Evolutionary conservation across 1,140 invertebrate species (phyloP), one percentile per base, ranked within the genome.

Genomic region (Cotesia chilonis): DNA sequence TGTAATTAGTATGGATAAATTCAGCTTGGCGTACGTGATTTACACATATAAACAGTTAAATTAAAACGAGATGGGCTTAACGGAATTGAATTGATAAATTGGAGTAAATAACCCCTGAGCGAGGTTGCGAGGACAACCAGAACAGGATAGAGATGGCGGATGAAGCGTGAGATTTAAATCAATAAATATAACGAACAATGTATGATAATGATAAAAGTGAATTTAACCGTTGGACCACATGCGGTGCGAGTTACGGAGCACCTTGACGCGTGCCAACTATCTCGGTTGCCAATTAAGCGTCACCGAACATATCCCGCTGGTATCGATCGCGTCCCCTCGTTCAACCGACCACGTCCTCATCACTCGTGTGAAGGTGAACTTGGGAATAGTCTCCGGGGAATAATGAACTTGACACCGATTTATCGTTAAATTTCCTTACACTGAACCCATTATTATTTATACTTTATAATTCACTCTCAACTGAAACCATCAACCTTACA

Each of bases 231-330:
- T 63, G 69, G 61, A 36, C 70, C 28, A 55, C 38, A 66, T 66
- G 64, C 51, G 64, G 20, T 14, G 38, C 51, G 70, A 71, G 63
- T 71, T 65, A 71, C 51, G 12, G 51, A 71, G 28, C 54, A 64
- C 70, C 70, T 71, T 71, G 70, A 71, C 70, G 70, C 70, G 70
- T 71, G 70, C 70, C 70, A 71, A 55, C 70, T 71, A 57, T 71
- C 68, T 60, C 68, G 51, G 51, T 37, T 68, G 28, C 52, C 66
- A 68, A 68, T 68, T 68, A 68, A 68, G 17, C 57, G 17, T 38
- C 68, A 70, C 68, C 68, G 47, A 66, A 38, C 47, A 66, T 61
- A 20, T 47, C 68, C 52, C 68, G 55, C 36, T 68, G 68, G 28
- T 60, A 70, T 61, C 37, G 69, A 70, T 64, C 14, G 14, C 14